A percentile compares a stretch with the other conserved stretches of the same genome.
These are phyloP conservation scores for Thereva unica DNA, from an alignment of 2,888 invertebrate genomes.

Conservation along the genomic window DNA sequence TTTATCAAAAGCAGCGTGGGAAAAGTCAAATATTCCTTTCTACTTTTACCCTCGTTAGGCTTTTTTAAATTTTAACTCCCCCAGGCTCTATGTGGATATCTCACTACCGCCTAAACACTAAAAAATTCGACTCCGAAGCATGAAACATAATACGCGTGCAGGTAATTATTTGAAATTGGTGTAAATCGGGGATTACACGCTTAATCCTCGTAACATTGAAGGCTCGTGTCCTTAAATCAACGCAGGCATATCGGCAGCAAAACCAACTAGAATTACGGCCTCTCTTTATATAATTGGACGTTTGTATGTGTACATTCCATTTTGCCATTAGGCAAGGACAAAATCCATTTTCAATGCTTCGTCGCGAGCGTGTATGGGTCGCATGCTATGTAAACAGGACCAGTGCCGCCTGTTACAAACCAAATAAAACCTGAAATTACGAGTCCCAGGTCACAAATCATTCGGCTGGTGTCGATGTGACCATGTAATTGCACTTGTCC, in stretches of 20 bases:
- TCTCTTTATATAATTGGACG: slow-evolving; percentile 1
- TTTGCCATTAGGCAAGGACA: slow-evolving; percentile 8
- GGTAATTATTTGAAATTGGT: slow-evolving; percentile 43
- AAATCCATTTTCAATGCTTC: slow-evolving; percentile 34
- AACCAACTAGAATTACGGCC: slow-evolving; percentile 25
- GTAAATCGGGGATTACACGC: slow-evolving; percentile 43
- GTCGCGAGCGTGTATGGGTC: slow-evolving; percentile 22
- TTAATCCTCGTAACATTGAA: slow-evolving; percentile 45
- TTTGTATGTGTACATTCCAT: neutral
- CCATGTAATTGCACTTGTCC: slow-evolving; percentile 35
- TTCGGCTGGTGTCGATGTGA: slow-evolving; percentile 30
- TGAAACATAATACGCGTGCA: slow-evolving; percentile 40
- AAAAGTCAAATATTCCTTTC: no score
- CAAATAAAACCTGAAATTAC: slow-evolving; percentile 24
- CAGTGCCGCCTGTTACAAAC: neutral
- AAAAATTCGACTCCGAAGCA: slow-evolving; percentile 11
- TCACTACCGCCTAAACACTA: neutral
- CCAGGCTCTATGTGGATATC: no score
- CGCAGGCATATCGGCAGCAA: slow-evolving; percentile 45
- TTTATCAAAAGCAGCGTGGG: no score
- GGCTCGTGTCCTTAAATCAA: slow-evolving; percentile 53
- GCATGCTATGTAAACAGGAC: neutral
- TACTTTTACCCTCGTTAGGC: no score
- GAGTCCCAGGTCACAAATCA: slow-evolving; percentile 16
- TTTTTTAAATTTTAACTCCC: no score